Percentiles rank a stretch among this genome's conserved stretches.
phyloP scores from a whole-genome alignment of 2,113 vertebrate genomes.

The Eira barbara region DNA sequence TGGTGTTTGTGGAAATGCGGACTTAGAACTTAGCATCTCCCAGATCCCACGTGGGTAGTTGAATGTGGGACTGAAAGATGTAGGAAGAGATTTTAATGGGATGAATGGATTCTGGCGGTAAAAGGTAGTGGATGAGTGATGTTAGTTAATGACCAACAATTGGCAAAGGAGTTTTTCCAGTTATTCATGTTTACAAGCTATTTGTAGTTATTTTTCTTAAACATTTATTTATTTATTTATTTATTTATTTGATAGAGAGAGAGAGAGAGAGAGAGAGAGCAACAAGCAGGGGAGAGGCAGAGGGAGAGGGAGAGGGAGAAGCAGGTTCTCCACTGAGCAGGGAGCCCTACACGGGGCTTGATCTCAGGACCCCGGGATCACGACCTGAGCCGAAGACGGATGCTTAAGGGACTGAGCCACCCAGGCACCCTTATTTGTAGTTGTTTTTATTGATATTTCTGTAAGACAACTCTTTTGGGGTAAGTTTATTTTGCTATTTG shows the following conservation, averaged over 20 bases:
- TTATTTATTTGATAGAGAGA: too few relatives aligned
- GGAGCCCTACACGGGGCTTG: too few relatives aligned
- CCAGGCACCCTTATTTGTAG: not conserved
- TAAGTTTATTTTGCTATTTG: not conserved
- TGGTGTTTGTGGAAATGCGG: not conserved
- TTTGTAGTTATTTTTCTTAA: not conserved
- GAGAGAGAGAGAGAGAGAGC: too few relatives aligned
- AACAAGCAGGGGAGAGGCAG: too few relatives aligned
- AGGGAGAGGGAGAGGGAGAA: too few relatives aligned
- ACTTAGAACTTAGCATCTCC: not conserved
- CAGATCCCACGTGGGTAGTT: not conserved
- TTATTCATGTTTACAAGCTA: not conserved
- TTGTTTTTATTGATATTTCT: slow-evolving; percentile 19
- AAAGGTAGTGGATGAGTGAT: not conserved
- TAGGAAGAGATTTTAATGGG: not conserved
- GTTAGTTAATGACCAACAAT: not conserved
- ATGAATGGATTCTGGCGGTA: slow-evolving; percentile 8
- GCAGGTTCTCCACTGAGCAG: too few relatives aligned
- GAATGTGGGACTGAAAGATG: not conserved
- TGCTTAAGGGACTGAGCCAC: too few relatives aligned
- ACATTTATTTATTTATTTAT: too few relatives aligned
- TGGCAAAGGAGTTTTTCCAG: not conserved
- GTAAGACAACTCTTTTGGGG: not conserved
- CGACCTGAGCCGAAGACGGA: too few relatives aligned
- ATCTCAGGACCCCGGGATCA: too few relatives aligned